These are phyloP conservation scores for Linurgus olivaceus DNA, from an alignment of 2,797 vertebrate genomes.

Conservation along the genomic window DNA sequence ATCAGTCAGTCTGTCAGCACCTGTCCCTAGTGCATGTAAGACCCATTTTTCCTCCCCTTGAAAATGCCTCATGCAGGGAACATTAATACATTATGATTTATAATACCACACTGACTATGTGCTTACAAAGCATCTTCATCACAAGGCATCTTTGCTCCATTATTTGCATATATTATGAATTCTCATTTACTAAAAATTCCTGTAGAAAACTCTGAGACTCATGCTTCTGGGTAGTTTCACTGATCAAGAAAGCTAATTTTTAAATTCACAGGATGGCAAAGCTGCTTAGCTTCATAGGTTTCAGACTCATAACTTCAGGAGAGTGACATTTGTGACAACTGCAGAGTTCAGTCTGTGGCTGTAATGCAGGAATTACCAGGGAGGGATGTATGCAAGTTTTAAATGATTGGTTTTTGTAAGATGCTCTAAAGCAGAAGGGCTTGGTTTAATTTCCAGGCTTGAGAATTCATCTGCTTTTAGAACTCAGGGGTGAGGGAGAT, in stretches of 20 bases:
- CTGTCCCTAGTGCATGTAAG: background rate
- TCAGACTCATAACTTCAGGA: background rate
- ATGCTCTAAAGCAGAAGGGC: background rate
- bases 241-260: constrained; percentile 4
- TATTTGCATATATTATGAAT: constrained; percentile 22
- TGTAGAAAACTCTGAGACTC: background rate
- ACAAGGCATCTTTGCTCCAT: background rate
- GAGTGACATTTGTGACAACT: constrained; percentile 2
- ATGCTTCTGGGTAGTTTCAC: background rate
- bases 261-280: constrained; percentile 30
- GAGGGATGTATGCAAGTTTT: background rate
- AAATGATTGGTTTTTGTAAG: background rate
- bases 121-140: constrained; percentile 41
- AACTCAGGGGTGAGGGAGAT: background rate
- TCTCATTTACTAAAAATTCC: constrained; percentile 5
- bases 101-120: background rate
- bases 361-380: background rate
- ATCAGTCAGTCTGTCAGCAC: constrained; percentile 33
- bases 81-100: constrained; percentile 39
- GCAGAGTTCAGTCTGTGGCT: background rate
- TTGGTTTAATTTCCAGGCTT: constrained; percentile 7
- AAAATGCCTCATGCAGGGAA: constrained; percentile 21
- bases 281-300: constrained; percentile 39
- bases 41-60: constrained; percentile 37
- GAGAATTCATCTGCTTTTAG: background rate